Evolutionary conservation across 2,888 invertebrate genomes (phyloP).

Genomic region (Stegophylla sp.): DNA sequence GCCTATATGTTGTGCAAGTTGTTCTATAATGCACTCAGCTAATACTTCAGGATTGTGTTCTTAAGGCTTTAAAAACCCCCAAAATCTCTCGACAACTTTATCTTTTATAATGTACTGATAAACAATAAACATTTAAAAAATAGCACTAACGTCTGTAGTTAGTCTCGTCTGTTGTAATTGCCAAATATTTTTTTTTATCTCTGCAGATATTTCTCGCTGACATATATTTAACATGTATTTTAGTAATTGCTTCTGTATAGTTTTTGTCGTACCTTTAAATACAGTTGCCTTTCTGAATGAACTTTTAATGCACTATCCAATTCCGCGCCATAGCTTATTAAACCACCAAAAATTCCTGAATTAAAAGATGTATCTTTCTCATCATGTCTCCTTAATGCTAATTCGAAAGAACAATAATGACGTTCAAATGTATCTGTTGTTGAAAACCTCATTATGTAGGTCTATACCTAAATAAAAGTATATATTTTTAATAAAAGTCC

Average conservation of each 20-base stretch:
- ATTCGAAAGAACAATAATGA: neutral
- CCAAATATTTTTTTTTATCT: neutral
- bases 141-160: neutral
- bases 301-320: neutral
- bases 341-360: neutral
- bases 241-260: neutral
- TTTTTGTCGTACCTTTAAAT: neutral
- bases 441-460: neutral
- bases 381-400: neutral
- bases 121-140: conserved; percentile 12
- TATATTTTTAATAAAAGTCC: no score
- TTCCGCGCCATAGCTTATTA: neutral
- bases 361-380: neutral
- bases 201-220: conserved; percentile 14
- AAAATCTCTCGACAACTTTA: conserved; percentile 6
- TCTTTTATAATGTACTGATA: conserved; percentile 3
- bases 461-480: no score
- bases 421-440: neutral
- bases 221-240: conserved; percentile 8
- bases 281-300: conserved; percentile 1
- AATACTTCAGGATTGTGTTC: conserved; percentile 10
- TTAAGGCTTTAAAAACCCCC: neutral
- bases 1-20: neutral
- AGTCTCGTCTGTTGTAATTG: neutral
- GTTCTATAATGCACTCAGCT: conserved; percentile 11